phyloP scores from a whole-genome alignment of 2,113 vertebrate genomes.

The Procapra przewalskii region DNA sequence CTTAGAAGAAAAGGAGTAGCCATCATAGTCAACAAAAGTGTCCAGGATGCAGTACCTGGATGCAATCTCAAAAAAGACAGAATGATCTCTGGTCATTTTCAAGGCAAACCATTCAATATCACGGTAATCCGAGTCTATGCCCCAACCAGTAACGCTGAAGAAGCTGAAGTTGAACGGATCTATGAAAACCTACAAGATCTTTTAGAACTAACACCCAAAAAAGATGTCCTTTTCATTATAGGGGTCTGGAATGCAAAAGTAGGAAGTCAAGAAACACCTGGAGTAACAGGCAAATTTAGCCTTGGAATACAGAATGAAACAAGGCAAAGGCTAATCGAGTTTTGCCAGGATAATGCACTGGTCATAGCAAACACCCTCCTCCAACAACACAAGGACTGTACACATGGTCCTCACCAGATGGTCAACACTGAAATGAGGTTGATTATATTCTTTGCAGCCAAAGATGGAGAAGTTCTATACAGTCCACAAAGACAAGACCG shows the following conservation, averaged over 20 bases:
- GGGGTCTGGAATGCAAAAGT: neutral
- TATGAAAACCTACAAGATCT: neutral
- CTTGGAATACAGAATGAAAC: neutral
- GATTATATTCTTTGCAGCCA: neutral
- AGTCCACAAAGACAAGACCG: accelerated
- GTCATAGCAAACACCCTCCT: neutral
- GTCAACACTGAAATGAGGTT: accelerated
- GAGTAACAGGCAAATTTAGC: neutral
- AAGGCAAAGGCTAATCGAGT: neutral
- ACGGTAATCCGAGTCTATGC: neutral
- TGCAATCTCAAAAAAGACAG: neutral
- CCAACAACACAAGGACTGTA: neutral
- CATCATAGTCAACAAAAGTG: neutral
- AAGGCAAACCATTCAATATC: neutral
- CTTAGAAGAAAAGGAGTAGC: neutral
- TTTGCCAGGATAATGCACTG: neutral
- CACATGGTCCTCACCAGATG: neutral
- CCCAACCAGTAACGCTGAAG: neutral
- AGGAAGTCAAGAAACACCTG: neutral
- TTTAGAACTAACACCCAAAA: neutral
- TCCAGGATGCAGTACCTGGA: neutral
- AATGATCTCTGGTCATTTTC: neutral
- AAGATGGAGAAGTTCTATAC: neutral
- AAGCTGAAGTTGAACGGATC: neutral
- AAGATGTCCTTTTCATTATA: neutral